Evolutionary conservation across 2,888 invertebrate species (phyloP), one percentile per base, ranked within the genome.

Genomic region (Watsonalla binaria): DNA sequence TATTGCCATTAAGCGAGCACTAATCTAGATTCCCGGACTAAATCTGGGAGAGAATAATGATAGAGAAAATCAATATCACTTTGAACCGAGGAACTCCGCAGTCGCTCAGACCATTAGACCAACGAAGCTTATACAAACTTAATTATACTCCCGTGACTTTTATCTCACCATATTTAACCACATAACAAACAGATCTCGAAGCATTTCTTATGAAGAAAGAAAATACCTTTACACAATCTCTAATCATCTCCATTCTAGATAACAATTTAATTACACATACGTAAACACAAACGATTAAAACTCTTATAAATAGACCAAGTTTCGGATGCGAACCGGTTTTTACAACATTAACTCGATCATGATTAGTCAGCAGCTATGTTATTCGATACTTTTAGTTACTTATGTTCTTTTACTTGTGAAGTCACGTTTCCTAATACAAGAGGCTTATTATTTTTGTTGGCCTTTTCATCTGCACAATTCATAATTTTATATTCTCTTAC

Each of bases 361-460:
- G 56, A 65, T 65, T 62, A 65, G 55, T 64, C 60, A 60, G 62
- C 59, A 61, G 55, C 57, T 59, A 57, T 63, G 51, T 66, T 62
- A 66, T 68, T 65, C 65, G 56, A 59, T 65, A 67, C 60, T 59
- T 63, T 11, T 48, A 13, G 11, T 45, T 34, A 47, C 45, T 51
- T 51, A 51, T 47, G 37, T 14, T 47, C 47, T n/a, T n/a, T n/a
- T n/a, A 47, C 42, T 34, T 45, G 46, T 54, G 47, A 46, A 55
- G 55, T 55, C 55, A 52, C 48, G 54, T 52, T 55, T 55, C 35
- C 52, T 51, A 52, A 52, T 54, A 51, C 15, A 45, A 35, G 39
- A 24, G n/a, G 15, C 47, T 46, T 54, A 51, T 47, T 54, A 45
- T 51, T 47, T 54, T 45, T 51, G 47, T 51, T 52, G 37, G 6